These are phyloP conservation scores for Oligia strigilis DNA, from an alignment of 2,888 invertebrate species.

Conservation along the genomic window DNA sequence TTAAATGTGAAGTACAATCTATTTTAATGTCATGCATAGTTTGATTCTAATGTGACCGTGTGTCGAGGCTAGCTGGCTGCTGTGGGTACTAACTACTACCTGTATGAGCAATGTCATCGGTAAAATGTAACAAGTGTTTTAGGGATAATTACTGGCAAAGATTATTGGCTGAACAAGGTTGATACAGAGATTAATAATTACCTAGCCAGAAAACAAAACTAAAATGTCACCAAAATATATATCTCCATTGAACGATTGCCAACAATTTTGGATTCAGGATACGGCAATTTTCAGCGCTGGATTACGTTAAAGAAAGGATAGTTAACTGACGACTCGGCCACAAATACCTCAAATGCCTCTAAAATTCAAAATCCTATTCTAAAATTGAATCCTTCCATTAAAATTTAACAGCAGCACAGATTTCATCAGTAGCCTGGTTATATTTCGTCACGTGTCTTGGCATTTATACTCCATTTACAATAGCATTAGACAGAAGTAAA, in stretches of 20 bases:
- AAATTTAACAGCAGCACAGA: constrained; percentile 25
- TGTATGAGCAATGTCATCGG: constrained; percentile 32
- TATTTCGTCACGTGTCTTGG: constrained; percentile 54
- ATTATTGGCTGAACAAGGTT: neutral
- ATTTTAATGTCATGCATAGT: constrained; percentile 45
- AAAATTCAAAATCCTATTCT: neutral
- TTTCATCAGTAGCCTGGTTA: constrained; percentile 49
- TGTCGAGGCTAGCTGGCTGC: constrained; percentile 38
- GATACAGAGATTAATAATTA: neutral
- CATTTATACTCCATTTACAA: too few relatives aligned
- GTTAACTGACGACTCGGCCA: neutral
- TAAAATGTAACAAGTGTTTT: constrained; percentile 27
- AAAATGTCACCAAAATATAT: neutral
- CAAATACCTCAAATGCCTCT: neutral
- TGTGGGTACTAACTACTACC: constrained; percentile 27
- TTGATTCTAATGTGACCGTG: constrained; percentile 48
- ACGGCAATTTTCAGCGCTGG: neutral
- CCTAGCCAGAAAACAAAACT: neutral
- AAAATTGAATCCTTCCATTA: constrained; percentile 25
- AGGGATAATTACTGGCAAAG: constrained; percentile 16
- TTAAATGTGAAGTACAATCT: constrained; percentile 29
- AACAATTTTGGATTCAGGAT: neutral
- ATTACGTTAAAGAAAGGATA: neutral
- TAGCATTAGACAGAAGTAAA: too few relatives aligned
- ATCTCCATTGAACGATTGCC: neutral